Base-by-base conservation (phyloP, 2,888 invertebrate genomes). In the Cosmia pyralina region DNA sequence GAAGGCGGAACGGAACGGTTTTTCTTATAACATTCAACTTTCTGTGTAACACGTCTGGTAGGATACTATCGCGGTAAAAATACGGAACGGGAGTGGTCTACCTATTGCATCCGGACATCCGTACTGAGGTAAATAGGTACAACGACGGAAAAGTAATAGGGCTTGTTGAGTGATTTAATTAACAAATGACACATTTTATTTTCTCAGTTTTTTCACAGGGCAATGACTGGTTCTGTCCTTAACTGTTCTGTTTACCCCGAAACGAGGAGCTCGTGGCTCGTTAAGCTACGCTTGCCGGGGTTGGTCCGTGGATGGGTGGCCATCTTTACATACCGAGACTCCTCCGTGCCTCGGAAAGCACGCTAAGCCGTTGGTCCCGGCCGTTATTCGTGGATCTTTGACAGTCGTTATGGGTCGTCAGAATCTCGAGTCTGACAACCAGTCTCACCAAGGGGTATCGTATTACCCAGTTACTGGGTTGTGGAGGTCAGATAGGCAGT, bases 21-120 rank as follows among this genome's bases (percentile, higher is more conserved):
- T 72, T 81, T 78, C 52, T 82, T 82, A 17, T 72, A 71, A 44
- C 38, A 50, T 72, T 57, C 71, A 78, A 71, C 81, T 81, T 81
- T 82, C 81, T 74, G 69, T 66, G 59, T 38, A 59, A 82, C 78
- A 67, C 28, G 78, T 82, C 59, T 28, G 34, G 55, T 59, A 78
- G 81, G 81, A 71, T 82, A 71, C 50, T 10, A 67, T 53, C 28
- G 52, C 63, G 60, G 57, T 66, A 57, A 52, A 75, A 59, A 64
- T 58, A 75, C 70, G 78, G 77, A 69, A 69, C 69, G 13, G 82
- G 77, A 81, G 67, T 69, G 82, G 82, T 77, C 28, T 38, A 2
- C n/a, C 19, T 46, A 72, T 22, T 44, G 64, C 60, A 59, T 71
- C 22, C 74, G 74, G 74, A 82, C 41, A 57, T 81, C 82, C 74